A percentile compares a stretch with the other conserved stretches of the same genome.
Evolutionary conservation across 2,797 vertebrate genomes (phyloP).

Genomic region (Champsocephalus esox): DNA sequence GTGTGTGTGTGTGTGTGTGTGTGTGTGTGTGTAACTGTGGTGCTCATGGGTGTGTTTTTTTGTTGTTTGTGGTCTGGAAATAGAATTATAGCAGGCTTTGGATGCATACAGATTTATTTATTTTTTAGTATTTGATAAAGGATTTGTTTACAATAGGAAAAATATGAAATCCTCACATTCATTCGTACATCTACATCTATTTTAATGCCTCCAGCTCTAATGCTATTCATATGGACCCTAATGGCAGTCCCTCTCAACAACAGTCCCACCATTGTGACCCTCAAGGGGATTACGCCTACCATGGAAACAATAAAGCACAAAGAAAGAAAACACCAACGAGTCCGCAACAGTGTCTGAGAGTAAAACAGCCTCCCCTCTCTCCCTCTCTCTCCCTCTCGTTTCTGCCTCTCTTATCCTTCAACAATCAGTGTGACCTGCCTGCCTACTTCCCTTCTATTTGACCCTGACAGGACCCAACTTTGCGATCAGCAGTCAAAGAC

Average conservation of each 20-base stretch:
- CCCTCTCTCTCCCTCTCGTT: constrained; percentile 15
- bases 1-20: too few species aligned
- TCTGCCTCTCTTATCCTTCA: constrained; percentile 46
- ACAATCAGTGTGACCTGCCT: constrained; percentile 64
- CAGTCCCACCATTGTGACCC: constrained; percentile 76
- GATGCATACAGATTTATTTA: not conserved
- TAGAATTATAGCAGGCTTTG: not conserved
- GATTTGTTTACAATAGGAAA: constrained; percentile 6
- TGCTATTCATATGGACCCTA: constrained; percentile 55
- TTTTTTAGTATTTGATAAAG: not conserved
- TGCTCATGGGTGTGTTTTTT: too few species aligned
- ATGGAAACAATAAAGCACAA: constrained; percentile 78
- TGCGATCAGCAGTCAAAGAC: constrained; percentile 64
- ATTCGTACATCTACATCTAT: not conserved
- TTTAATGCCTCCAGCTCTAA: constrained; percentile 45
- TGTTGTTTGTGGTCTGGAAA: not conserved
- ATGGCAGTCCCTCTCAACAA: constrained; percentile 67
- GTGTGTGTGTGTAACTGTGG: not conserved
- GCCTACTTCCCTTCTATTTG: constrained; percentile 55
- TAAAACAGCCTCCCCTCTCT: constrained; percentile 42
- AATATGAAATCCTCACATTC: not conserved
- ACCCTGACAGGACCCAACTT: constrained; percentile 25
- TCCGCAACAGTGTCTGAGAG: constrained; percentile 54
- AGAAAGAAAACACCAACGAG: constrained; percentile 70
- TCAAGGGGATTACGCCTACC: constrained; percentile 75